A percentile compares a stretch with the other conserved stretches of the same genome.
Conservation (phyloP, 2,888 invertebrate genomes). For the Yponomeuta sedellus region DNA sequence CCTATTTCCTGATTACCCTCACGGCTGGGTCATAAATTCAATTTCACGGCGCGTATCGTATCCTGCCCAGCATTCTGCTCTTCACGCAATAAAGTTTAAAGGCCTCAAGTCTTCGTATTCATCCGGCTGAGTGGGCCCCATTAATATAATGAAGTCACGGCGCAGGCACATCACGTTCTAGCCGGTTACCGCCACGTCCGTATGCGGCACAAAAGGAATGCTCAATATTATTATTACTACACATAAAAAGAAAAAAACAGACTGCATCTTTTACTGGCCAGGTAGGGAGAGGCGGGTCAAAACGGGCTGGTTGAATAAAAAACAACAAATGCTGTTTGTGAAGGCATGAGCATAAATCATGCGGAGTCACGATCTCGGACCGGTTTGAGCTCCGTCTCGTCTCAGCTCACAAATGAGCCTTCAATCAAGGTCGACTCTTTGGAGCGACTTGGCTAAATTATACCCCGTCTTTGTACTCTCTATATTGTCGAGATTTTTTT, state of each 20-base stretch:
- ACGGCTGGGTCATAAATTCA: conserved; percentile 33
- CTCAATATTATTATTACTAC: conserved; percentile 67
- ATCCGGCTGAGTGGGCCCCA: conserved; percentile 56
- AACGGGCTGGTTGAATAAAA: conserved; percentile 47
- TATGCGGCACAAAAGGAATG: conserved; percentile 70
- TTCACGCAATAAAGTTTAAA: conserved; percentile 61
- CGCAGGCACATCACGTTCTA: conserved; percentile 63
- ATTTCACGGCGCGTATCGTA: conserved; percentile 48
- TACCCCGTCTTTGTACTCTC: conserved; percentile 32
- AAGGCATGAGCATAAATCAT: conserved; percentile 69
- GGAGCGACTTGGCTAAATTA: conserved; percentile 44
- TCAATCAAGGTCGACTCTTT: conserved; percentile 68
- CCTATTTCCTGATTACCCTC: conserved; percentile 7
- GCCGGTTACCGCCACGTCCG: conserved; percentile 63
- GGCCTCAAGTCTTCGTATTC: conserved; percentile 66
- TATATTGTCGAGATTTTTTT: background rate
- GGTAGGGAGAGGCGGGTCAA: conserved; percentile 56
- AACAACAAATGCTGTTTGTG: conserved; percentile 49
- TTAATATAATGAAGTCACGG: conserved; percentile 73
- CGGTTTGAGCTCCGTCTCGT: conserved; percentile 45
- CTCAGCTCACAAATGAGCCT: conserved; percentile 65
- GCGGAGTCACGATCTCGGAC: conserved; percentile 60
- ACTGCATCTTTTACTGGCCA: conserved; percentile 65
- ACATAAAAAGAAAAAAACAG: conserved; percentile 50
- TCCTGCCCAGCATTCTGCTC: conserved; percentile 24